Evolutionary conservation across 2,113 vertebrate species (phyloP), one percentile per base, ranked within the genome.

Genomic region (Butorides virescens): DNA sequence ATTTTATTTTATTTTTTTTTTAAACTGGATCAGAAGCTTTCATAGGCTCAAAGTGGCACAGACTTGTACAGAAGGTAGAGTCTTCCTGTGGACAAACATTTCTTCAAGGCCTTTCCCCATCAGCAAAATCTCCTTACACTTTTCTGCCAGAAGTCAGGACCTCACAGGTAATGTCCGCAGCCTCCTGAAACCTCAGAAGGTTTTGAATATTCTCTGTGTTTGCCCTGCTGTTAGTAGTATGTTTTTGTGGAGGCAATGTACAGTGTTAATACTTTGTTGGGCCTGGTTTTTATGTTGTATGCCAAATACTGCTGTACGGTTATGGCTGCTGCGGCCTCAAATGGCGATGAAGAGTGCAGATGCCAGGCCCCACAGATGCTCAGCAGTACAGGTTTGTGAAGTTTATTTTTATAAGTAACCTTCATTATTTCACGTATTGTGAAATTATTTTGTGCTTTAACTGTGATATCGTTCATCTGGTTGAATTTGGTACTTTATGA

Each of bases 121-220:
- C 47, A 80, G 61, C 17, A 90, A 63, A 82, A 65, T 62, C 23
- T 50, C 36, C 34, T 55, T 58, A 11, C 2, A 0, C 90, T 88
- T 92, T 81, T 10, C 37, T 79, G 22, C 9, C 20, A 19, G 46
- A 74, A 15, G 6, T 3, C 16, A 3, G n/a, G 20, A 39, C 73
- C 0, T 1, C 50, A 25, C 37, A 25, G 36, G 11, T 22, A 46
- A 30, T 30, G 10, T 72, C 62, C 0, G 0, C n/a, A 58, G 32
- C 44, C 5, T 13, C 50, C 18, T 67, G 36, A 65, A 61, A 16
- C 42, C 52, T 85, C 58, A 22, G 9, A 68, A 84, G 26, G 16
- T 30, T 84, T 59, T 52, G 12, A 27, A 13, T 58, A 5, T 52
- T 46, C n/a, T 63, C 39, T 79, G 5, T 22, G 12, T 21, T 84